phyloP scores from a whole-genome alignment of 2,888 invertebrate species.

The Periphyllus acericola region DNA sequence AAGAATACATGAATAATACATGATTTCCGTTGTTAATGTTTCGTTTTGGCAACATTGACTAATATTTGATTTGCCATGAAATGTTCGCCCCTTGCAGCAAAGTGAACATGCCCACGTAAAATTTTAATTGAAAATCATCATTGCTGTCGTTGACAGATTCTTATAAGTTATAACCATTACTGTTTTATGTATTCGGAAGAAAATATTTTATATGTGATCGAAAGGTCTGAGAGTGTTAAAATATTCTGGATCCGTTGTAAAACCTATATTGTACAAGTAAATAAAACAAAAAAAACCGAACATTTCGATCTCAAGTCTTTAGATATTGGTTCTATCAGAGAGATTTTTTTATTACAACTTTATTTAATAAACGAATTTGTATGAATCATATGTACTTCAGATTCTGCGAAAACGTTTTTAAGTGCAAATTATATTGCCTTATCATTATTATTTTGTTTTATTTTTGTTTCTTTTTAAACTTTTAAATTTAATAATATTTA shows the following conservation, averaged over 20 bases:
- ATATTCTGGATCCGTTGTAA: background rate
- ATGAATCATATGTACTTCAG: no score
- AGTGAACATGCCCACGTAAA: conserved; percentile 18
- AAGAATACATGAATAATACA: conserved; percentile 54
- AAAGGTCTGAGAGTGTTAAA: background rate
- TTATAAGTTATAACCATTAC: conserved; percentile 16
- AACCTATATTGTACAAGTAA: background rate
- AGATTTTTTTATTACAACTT: background rate
- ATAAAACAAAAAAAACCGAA: no score
- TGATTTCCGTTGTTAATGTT: conserved; percentile 56
- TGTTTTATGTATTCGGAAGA: background rate
- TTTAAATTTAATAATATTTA: no score
- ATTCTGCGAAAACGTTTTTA: no score
- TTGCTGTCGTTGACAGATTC: conserved; percentile 19
- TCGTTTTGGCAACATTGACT: conserved; percentile 48
- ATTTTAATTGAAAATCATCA: conserved; percentile 50
- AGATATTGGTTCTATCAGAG: background rate
- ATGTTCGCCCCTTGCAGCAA: conserved; percentile 1
- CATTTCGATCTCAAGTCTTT: background rate
- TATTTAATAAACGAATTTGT: no score
- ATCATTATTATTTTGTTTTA: no score
- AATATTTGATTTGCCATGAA: conserved; percentile 56
- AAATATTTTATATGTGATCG: background rate
- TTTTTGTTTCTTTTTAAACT: no score
- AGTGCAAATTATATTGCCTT: no score